Percentiles rank a stretch among this genome's conserved stretches.
Evolutionary conservation across 2,113 vertebrate species (phyloP).

Genomic region (Scomber scombrus): DNA sequence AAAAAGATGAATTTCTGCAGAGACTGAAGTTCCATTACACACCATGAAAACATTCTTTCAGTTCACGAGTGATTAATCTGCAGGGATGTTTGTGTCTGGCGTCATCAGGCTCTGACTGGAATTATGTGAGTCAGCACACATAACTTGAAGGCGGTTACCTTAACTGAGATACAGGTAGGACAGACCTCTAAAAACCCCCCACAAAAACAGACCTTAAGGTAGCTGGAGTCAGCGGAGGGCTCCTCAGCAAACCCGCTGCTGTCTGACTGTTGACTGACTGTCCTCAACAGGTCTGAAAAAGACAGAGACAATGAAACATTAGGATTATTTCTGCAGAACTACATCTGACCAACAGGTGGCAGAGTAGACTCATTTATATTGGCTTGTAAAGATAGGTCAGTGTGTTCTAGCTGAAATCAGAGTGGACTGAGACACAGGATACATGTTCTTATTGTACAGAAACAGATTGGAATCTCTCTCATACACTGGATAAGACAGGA

Average conservation of each 20-base stretch:
- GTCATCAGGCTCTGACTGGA: background rate
- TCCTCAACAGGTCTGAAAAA: constrained; percentile 87
- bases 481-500: background rate
- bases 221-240: constrained; percentile 87
- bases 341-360: constrained; percentile 25
- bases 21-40: background rate
- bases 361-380: constrained; percentile 4
- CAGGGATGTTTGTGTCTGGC: background rate
- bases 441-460: background rate
- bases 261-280: constrained; percentile 95
- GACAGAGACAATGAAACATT: background rate
- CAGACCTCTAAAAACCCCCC: background rate
- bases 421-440: background rate
- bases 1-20: no score
- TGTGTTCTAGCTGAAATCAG: constrained; percentile 18
- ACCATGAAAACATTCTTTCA: background rate
- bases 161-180: background rate
- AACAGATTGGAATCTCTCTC: background rate
- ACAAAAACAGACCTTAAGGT: constrained; percentile 87
- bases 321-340: constrained; percentile 11
- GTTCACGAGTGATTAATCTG: constrained; percentile 2
- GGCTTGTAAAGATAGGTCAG: constrained; percentile 2
- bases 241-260: constrained; percentile 99
- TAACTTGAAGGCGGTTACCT: background rate
- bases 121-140: background rate